Percentiles rank a stretch among this genome's conserved stretches.
Conservation (phyloP, 2,888 invertebrate species). For the Isoperla grammatica region DNA sequence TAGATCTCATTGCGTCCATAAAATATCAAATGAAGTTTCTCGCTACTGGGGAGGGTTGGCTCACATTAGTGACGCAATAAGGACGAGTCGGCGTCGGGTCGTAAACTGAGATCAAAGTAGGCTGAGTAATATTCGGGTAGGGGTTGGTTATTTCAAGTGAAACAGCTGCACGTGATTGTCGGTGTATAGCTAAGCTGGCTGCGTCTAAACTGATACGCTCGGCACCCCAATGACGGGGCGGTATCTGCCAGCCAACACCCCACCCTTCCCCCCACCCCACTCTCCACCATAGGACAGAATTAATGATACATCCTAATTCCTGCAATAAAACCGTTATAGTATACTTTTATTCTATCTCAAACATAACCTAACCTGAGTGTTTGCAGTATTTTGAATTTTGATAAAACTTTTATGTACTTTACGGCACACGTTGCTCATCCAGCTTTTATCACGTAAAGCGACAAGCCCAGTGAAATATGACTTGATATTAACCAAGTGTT, state of each 20-base stretch:
- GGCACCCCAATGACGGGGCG: slow-evolving; percentile 30
- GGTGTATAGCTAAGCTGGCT: background rate
- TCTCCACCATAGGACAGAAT: slow-evolving; percentile 18
- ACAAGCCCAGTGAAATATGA: no score
- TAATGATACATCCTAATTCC: slow-evolving; percentile 17
- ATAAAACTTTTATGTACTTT: no score
- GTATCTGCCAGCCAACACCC: slow-evolving; percentile 18
- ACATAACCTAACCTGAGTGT: no score
- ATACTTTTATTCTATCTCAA: no score
- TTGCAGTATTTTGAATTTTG: no score
- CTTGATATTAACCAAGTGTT: no score
- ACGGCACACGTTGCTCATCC: no score
- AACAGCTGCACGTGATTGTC: slow-evolving; percentile 22
- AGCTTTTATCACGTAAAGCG: no score
- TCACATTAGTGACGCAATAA: slow-evolving; percentile 4
- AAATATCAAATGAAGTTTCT: slow-evolving; percentile 19
- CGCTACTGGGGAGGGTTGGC: background rate
- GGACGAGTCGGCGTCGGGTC: slow-evolving; percentile 5
- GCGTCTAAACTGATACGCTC: background rate
- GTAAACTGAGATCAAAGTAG: slow-evolving; percentile 20
- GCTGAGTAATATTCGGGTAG: slow-evolving; percentile 21
- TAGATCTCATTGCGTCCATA: slow-evolving; percentile 17
- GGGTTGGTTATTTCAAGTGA: slow-evolving; percentile 17
- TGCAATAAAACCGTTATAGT: slow-evolving; percentile 2
- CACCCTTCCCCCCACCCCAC: slow-evolving; percentile 9